A percentile compares a stretch with the other conserved stretches of the same genome.
Evolutionary conservation across 2,113 vertebrate genomes (phyloP).

Genomic region (Nestor notabilis): DNA sequence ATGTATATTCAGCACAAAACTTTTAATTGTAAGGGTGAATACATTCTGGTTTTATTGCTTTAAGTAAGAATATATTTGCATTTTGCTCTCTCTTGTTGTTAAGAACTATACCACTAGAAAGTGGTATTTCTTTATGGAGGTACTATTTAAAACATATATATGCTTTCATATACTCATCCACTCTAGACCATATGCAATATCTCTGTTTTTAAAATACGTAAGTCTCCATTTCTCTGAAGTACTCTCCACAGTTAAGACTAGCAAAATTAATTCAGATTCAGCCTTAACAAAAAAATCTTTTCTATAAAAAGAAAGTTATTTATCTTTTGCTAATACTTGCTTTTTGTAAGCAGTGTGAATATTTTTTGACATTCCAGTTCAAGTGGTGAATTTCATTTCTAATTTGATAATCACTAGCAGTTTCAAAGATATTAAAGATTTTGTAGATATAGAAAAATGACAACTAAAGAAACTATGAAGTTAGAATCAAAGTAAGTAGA

Average conservation of each 20-base stretch:
- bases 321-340: not conserved
- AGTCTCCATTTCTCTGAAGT: not conserved
- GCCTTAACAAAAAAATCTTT: not conserved
- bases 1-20: not conserved
- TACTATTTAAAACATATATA: not conserved
- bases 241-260: not conserved
- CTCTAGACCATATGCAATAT: not conserved
- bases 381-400: not conserved
- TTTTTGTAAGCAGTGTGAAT: not conserved
- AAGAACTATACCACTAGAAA: not conserved
- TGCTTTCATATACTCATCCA: not conserved
- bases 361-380: not conserved
- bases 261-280: not conserved
- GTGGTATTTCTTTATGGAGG: not conserved
- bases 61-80: slow-evolving; percentile 33
- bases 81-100: not conserved
- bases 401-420: not conserved
- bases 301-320: not conserved
- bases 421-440: not conserved
- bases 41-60: slow-evolving; percentile 38
- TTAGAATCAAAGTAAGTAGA: not conserved
- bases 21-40: slow-evolving; percentile 34
- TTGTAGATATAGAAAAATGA: not conserved
- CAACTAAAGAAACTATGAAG: not conserved
- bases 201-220: not conserved